Evolutionary conservation across 2,113 vertebrate species (phyloP).

Genomic region (Barbus barbus): DNA sequence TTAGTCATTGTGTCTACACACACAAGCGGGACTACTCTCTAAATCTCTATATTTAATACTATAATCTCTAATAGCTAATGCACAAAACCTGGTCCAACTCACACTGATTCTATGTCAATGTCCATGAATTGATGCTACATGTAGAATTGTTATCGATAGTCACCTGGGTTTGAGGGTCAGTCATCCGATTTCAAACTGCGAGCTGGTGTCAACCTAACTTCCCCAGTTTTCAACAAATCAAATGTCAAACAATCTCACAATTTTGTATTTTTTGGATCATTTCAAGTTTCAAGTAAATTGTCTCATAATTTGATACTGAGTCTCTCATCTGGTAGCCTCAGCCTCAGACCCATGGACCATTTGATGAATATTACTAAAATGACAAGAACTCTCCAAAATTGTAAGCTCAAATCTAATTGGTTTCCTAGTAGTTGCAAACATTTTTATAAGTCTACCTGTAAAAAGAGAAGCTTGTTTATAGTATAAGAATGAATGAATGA

Average conservation of each 20-base stretch:
- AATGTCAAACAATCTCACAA: not conserved
- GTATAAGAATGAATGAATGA: too few species aligned
- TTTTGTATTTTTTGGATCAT: not conserved
- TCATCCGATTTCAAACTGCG: slow-evolving; percentile 33
- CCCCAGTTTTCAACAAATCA: slow-evolving; percentile 12
- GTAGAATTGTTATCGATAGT: slow-evolving; percentile 16
- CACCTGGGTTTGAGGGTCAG: slow-evolving; percentile 28
- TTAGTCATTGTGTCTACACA: slow-evolving; percentile 32
- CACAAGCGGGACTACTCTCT: slow-evolving; percentile 34
- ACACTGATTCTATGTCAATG: not conserved
- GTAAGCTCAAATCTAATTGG: not conserved
- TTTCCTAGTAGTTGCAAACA: not conserved
- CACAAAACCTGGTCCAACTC: not conserved
- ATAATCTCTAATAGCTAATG: slow-evolving; percentile 1
- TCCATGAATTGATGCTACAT: not conserved
- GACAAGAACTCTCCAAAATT: not conserved
- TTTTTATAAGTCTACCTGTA: not conserved
- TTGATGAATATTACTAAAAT: not conserved
- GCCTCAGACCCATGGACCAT: not conserved
- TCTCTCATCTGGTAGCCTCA: not conserved
- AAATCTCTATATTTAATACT: not conserved
- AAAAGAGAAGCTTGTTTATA: too few species aligned
- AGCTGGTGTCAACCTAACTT: slow-evolving; percentile 19
- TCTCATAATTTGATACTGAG: not conserved
- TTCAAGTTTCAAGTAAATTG: not conserved